Evolutionary conservation across 1,140 invertebrate species (phyloP).

Genomic region (Dufourea novaeangliae): DNA sequence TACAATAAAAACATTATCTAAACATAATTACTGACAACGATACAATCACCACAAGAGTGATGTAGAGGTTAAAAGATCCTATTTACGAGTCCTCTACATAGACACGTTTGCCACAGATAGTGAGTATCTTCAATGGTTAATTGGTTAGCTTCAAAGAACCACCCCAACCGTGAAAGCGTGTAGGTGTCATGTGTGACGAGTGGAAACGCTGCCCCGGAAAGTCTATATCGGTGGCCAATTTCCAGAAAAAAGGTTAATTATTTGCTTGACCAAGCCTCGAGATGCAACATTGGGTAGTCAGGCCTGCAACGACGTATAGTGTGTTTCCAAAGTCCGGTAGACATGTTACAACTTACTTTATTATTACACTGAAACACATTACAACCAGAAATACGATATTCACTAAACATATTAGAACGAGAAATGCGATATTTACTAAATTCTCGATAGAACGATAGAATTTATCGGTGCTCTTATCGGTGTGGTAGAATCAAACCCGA

Average conservation of each 20-base stretch:
- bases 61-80: not conserved
- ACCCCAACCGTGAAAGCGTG: not conserved
- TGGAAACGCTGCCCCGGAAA: not conserved
- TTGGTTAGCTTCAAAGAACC: not conserved
- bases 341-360: too few relatives aligned
- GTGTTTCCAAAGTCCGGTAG: too few relatives aligned
- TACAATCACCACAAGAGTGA: not conserved
- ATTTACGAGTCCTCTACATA: not conserved
- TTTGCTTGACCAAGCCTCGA: slow-evolving; percentile 1
- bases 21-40: not conserved
- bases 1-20: too few relatives aligned
- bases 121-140: not conserved
- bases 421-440: not conserved
- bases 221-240: not conserved
- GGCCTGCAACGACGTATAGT: not conserved
- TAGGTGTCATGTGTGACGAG: not conserved
- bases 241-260: slow-evolving; percentile 7
- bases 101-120: not conserved
- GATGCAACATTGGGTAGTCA: not conserved
- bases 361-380: too few relatives aligned
- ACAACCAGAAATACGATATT: too few relatives aligned
- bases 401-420: too few relatives aligned
- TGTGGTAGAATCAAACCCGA: not conserved
- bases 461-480: not conserved
- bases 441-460: not conserved